Evolutionary conservation across 2,113 vertebrate genomes (phyloP), one percentile per base, ranked within the genome.

Genomic region (Gopherus flavomarginatus): DNA sequence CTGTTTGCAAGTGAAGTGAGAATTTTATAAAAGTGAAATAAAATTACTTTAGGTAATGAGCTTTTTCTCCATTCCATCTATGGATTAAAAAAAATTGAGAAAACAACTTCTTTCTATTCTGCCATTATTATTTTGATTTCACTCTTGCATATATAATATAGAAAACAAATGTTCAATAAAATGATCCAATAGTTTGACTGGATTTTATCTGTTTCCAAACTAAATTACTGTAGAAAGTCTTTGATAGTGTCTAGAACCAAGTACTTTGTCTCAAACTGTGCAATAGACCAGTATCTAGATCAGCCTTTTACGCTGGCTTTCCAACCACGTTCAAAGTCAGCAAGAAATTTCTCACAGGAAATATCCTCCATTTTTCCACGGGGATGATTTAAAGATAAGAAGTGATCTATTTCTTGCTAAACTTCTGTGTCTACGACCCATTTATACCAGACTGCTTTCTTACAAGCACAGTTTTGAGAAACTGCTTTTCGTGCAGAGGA

Each of bases 371-470:
- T 1, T 96, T 97, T 97, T 97, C 92, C 82, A 94, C 65, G 10
- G 96, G 84, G 81, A 57, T 94, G 91, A 88, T 95, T 96, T 91
- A 96, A 97, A 94, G 97, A 97, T 96, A 94, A 47, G 2, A 47
- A 87, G 92, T 80, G 29, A 88, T 94, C 96, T 56, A 91, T 69
- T 96, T 94, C 84, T 16, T 31, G 12, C 31, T 95, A 95, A 86
- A 89, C 83, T 96, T 92, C 87, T 84, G 11, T 13, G 38, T 65
- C 83, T 88, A 22, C 72, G 92, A 96, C 94, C 96, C 95, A 97
- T 91, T 97, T 97, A 83, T 5, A 90, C 24, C 84, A 92, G 50
- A 27, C 26, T 78, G 6, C 42, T 78, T 78, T 44, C 13, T 78
- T 78, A 6, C 44, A 47, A 78, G 42, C 38, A 77, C 2, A 29